Evolutionary conservation across 2,888 invertebrate species (phyloP), one percentile per base, ranked within the genome.

Genomic region (Lottia gigantea): DNA sequence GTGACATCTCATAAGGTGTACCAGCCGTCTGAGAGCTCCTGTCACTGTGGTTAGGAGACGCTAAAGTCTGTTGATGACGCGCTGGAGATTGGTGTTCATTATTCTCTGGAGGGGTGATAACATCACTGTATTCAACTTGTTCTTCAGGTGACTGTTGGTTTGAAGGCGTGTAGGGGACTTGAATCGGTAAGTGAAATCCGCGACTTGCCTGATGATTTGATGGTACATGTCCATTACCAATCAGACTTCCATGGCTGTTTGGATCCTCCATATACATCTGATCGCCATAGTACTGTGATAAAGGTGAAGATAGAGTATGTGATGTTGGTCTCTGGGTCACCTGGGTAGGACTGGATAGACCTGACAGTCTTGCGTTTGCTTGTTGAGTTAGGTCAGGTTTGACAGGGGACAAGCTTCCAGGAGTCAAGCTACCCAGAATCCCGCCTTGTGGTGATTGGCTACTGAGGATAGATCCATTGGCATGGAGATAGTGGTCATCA

Each of bases 191-290:
- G 23, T 23, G 55, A 55, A 55, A 55, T 23, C 19, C 55, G 2
- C 55, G 11, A 23, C 12, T 55, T 2, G 19, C 23, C 19, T 55
- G 19, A 11, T 23, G 55, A 14, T 19, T 55, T 23, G 11, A 23
- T 23, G 55, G 14, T 23, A 19, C 12, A 15, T 55, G 55, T 16
- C 55, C 55, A 55, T 55, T 55, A 23, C 19, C 55, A 12, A 55
- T 55, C 12, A 55, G 23, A 23, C 19, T 55, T 23, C 55, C 55
- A 55, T 55, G 19, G 19, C 19, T 8, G 19, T 23, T 23, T 23
- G 55, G 55, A 55, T 55, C 55, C 11, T 55, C 55, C 55, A 55
- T 55, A 23, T 55, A 55, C 55, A 55, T 23, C 55, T 55, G 55
- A 55, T 23, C 23, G 55, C 55, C 55, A 19, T 55, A 55, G 55